Conservation (phyloP, 2,113 vertebrate species). For the Atrichornis clamosus region DNA sequence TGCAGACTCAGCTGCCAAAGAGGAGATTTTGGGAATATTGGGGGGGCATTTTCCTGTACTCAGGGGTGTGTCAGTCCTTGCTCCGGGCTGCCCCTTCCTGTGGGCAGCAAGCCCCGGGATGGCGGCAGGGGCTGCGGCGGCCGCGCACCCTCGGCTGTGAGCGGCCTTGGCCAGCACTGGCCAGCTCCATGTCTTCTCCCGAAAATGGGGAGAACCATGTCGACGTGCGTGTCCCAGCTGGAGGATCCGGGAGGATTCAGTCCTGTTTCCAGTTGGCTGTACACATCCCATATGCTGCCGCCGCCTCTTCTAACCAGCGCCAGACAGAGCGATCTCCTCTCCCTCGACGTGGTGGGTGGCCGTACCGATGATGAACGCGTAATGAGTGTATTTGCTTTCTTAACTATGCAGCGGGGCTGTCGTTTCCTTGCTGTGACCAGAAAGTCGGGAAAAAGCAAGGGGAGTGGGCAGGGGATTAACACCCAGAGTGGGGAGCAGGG, state of each 20-base stretch:
- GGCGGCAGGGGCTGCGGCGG: not conserved
- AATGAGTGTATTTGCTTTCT: not conserved
- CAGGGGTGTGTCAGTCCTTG: not conserved
- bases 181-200: rapidly evolving
- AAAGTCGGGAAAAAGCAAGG: not conserved
- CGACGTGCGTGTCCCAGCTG: not conserved
- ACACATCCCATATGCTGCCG: not conserved
- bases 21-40: not conserved
- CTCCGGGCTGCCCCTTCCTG: not conserved
- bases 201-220: not conserved
- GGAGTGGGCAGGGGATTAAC: not conserved
- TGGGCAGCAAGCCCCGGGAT: not conserved
- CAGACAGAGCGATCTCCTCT: not conserved
- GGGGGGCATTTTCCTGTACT: not conserved
- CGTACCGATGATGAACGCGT: not conserved
- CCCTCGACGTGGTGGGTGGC: slow-evolving; percentile 8
- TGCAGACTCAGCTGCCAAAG: not conserved
- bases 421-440: not conserved
- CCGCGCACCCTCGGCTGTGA: not conserved
- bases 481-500: not conserved
- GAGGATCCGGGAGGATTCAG: not conserved
- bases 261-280: not conserved
- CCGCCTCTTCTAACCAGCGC: not conserved
- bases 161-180: not conserved
- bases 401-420: not conserved